Evolutionary conservation across 2,888 invertebrate species (phyloP).

Genomic region (Apeira syringaria): DNA sequence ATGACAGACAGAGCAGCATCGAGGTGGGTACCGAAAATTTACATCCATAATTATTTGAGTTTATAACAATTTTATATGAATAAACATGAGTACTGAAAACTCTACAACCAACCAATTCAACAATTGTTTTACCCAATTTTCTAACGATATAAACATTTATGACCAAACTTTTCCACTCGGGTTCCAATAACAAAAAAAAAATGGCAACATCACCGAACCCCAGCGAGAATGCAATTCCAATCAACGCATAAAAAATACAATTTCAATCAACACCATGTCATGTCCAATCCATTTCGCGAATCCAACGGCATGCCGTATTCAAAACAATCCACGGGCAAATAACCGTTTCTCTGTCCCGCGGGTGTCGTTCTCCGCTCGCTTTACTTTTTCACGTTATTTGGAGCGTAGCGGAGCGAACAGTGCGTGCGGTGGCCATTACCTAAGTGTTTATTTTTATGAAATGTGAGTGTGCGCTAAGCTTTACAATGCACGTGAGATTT

Average conservation of each 20-base stretch:
- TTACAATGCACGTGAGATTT: constrained; percentile 58
- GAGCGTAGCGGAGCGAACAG: constrained; percentile 28
- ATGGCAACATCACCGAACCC: neutral
- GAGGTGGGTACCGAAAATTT: too few species aligned
- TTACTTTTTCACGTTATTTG: constrained; percentile 70
- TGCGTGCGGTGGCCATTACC: constrained; percentile 67
- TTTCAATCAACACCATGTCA: constrained; percentile 23
- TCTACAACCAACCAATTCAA: too few species aligned
- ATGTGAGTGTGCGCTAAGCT: constrained; percentile 52
- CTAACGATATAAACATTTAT: too few species aligned
- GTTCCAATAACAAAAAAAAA: constrained; percentile 9
- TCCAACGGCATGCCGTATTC: constrained; percentile 56
- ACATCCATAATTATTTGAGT: too few species aligned
- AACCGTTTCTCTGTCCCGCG: constrained; percentile 73
- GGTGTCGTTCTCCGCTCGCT: constrained; percentile 71
- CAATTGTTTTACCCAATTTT: too few species aligned
- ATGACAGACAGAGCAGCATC: too few species aligned
- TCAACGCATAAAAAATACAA: constrained; percentile 28
- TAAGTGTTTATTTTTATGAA: constrained; percentile 76
- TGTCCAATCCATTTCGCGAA: constrained; percentile 42
- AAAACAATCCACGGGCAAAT: constrained; percentile 78
- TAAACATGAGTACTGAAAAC: too few species aligned
- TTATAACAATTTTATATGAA: too few species aligned
- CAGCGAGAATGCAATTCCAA: constrained; percentile 25
- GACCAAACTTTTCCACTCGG: neutral